phyloP scores from a whole-genome alignment of 2,888 invertebrate genomes.

The Apamea anceps region DNA sequence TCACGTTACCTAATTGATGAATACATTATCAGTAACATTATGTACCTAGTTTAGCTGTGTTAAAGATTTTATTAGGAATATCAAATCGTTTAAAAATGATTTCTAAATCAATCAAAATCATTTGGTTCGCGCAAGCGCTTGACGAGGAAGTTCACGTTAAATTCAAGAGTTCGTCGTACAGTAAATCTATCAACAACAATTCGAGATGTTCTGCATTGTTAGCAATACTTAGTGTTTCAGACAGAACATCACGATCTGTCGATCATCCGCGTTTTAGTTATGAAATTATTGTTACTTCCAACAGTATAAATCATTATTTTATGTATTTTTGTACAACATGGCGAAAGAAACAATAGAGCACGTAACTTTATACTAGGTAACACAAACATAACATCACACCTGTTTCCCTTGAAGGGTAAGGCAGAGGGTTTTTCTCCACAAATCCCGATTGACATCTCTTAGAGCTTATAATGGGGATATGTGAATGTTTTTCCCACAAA shows the following conservation, averaged over 20 bases:
- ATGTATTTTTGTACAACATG: not conserved
- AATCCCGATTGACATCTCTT: too few relatives aligned
- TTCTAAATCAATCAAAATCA: not conserved
- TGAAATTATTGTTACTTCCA: constrained; percentile 36
- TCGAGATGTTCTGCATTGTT: constrained; percentile 26
- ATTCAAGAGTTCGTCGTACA: constrained; percentile 27
- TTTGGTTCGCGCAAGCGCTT: not conserved
- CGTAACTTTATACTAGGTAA: not conserved
- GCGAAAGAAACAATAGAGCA: not conserved
- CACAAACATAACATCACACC: not conserved
- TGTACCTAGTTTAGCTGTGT: not conserved
- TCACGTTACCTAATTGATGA: not conserved
- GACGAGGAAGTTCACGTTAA: constrained; percentile 29
- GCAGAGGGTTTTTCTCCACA: not conserved
- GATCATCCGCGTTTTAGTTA: constrained; percentile 48
- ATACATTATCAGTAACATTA: not conserved
- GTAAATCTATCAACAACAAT: constrained; percentile 17
- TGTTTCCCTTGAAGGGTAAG: not conserved
- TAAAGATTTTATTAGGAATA: not conserved
- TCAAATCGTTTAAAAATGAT: not conserved
- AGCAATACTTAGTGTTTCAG: constrained; percentile 32
- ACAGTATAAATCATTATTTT: constrained; percentile 4
- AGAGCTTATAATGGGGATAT: too few relatives aligned
- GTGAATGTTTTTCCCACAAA: too few relatives aligned
- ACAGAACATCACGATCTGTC: constrained; percentile 58